A percentile compares a stretch with the other conserved stretches of the same genome.
phyloP scores from a whole-genome alignment of 2,797 vertebrate genomes.

The Mus spretus region DNA sequence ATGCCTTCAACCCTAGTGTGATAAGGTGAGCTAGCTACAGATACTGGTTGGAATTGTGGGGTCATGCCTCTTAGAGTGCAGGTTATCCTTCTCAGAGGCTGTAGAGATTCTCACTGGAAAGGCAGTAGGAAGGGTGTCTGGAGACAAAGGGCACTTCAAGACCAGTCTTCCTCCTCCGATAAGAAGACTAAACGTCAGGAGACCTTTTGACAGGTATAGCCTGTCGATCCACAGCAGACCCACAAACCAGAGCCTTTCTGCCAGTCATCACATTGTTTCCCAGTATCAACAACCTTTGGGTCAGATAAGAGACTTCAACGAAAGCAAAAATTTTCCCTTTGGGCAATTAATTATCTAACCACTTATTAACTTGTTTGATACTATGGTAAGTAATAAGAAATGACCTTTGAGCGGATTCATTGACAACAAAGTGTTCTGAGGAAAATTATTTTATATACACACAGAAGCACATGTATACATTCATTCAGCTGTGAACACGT shows the following conservation, averaged over 20 bases:
- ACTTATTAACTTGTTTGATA: slow-evolving; percentile 47
- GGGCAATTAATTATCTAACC: slow-evolving; percentile 53
- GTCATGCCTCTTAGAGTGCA: neutral
- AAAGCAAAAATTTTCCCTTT: slow-evolving; percentile 52
- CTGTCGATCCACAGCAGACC: neutral
- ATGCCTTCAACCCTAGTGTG: neutral
- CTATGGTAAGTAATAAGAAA: slow-evolving; percentile 58
- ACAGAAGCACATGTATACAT: neutral
- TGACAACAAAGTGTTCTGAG: slow-evolving; percentile 41
- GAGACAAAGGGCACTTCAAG: neutral
- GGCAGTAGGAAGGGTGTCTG: neutral
- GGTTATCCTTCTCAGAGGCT: neutral
- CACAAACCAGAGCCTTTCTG: slow-evolving; percentile 53
- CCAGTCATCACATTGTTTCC: slow-evolving; percentile 54
- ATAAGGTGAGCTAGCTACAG: neutral
- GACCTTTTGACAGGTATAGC: neutral
- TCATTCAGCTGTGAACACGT: neutral
- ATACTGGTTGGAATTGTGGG: neutral
- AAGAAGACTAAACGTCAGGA: neutral
- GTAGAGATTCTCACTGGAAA: neutral
- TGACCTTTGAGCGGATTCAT: slow-evolving; percentile 49
- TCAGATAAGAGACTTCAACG: slow-evolving; percentile 64
- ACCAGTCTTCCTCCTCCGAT: neutral
- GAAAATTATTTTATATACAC: slow-evolving; percentile 27
- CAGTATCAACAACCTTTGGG: slow-evolving; percentile 64